phyloP scores from a whole-genome alignment of 2,888 invertebrate genomes.

The Opisthograptis luteolata region DNA sequence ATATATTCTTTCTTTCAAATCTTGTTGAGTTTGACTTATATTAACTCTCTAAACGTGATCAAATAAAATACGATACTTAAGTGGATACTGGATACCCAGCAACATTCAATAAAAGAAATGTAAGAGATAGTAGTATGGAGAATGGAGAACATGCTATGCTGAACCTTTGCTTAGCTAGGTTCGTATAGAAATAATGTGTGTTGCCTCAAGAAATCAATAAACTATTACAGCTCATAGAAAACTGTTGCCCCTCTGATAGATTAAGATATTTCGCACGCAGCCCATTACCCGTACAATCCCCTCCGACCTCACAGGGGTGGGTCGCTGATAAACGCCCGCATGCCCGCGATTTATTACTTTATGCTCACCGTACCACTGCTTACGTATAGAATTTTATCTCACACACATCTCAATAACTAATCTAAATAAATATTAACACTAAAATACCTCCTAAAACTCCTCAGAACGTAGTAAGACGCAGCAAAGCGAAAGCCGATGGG shows the following conservation, averaged over 20 bases:
- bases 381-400: slow-evolving; percentile 19
- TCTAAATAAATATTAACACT: slow-evolving; percentile 16
- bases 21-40: too few species aligned
- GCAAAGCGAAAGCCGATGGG: slow-evolving; percentile 52
- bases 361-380: slow-evolving; percentile 16
- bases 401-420: slow-evolving; percentile 25
- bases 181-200: background rate
- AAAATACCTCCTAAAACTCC: slow-evolving; percentile 57
- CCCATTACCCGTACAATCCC: slow-evolving; percentile 47
- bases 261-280: slow-evolving; percentile 50
- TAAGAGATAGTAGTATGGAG: too few species aligned
- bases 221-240: slow-evolving; percentile 21
- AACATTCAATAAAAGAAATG: too few species aligned
- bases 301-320: slow-evolving; percentile 46
- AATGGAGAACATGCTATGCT: too few species aligned
- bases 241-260: slow-evolving; percentile 37
- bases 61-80: too few species aligned
- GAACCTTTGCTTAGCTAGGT: background rate
- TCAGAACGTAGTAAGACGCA: slow-evolving; percentile 46
- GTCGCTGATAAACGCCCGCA: slow-evolving; percentile 50
- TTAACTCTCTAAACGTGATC: too few species aligned
- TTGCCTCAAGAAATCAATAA: slow-evolving; percentile 17
- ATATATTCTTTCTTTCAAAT: too few species aligned
- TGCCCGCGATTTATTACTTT: slow-evolving; percentile 39
- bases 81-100: too few species aligned